Conservation (phyloP, 2,888 invertebrate genomes). For the Drosophila leonis region DNA sequence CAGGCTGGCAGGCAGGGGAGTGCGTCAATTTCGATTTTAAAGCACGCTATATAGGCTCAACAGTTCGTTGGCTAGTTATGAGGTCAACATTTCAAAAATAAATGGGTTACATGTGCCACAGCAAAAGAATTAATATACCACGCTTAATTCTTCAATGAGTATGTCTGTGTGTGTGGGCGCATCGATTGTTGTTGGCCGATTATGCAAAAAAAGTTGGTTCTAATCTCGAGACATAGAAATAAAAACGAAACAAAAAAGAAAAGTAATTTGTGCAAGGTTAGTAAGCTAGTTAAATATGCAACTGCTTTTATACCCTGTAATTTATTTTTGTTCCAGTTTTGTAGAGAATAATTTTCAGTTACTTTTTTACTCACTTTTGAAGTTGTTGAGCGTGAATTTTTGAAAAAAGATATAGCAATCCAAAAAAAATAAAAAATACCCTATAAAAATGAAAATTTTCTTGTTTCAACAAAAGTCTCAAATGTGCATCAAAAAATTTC, state of each 20-base stretch:
- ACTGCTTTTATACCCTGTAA: constrained; percentile 25
- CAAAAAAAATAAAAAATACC: too few species aligned
- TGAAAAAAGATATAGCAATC: too few species aligned
- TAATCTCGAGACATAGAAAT: constrained; percentile 20
- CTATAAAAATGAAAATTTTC: too few species aligned
- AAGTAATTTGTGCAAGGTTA: constrained; percentile 57
- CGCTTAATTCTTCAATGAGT: constrained; percentile 3
- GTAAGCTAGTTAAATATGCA: constrained; percentile 31
- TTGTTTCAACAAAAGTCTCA: too few species aligned
- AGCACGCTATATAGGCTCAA: constrained; percentile 63
- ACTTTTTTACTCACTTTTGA: too few species aligned
- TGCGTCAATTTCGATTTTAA: constrained; percentile 52
- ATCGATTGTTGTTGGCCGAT: constrained; percentile 5
- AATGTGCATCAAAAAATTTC: too few species aligned
- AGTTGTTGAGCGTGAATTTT: background rate
- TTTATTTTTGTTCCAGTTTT: background rate
- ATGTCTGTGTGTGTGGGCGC: constrained; percentile 10
- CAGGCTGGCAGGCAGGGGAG: background rate
- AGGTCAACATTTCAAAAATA: constrained; percentile 79
- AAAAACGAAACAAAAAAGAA: constrained; percentile 1
- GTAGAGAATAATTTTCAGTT: background rate
- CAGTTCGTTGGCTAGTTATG: constrained; percentile 56
- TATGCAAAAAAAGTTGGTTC: constrained; percentile 19
- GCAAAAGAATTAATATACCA: constrained; percentile 11
- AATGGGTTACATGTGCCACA: constrained; percentile 70